These are phyloP conservation scores for Hydroisotoma schaefferi DNA, from an alignment of 2,888 invertebrate species.

Conservation along the genomic window DNA sequence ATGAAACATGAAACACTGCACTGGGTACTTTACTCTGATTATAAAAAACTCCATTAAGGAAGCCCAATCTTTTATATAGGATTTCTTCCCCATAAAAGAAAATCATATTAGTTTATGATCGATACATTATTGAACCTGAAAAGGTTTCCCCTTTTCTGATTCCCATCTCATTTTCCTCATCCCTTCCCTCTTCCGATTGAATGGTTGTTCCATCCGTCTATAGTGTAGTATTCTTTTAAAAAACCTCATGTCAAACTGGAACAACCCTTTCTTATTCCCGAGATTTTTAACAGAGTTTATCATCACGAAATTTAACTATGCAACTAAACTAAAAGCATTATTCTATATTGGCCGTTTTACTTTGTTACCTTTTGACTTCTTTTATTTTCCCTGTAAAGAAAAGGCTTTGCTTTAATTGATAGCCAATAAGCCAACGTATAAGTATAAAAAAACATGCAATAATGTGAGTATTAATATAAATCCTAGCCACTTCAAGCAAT, in stretches of 20 bases:
- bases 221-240: no score
- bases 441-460: no score
- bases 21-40: neutral
- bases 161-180: neutral
- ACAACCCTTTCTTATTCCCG: conserved; percentile 9
- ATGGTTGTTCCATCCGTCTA: no score
- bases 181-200: no score
- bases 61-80: neutral
- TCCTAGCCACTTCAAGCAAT: no score
- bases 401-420: no score
- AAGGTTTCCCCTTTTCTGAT: neutral
- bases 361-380: no score
- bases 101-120: conserved; percentile 14
- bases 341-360: conserved; percentile 1
- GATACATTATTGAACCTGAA: conserved; percentile 11
- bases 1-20: no score
- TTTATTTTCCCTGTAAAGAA: no score
- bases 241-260: conserved; percentile 9
- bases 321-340: neutral
- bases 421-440: no score
- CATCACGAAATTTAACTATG: conserved; percentile 4
- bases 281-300: conserved; percentile 13
- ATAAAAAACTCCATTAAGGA: conserved; percentile 16
- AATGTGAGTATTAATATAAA: no score
- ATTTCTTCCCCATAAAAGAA: neutral